Conservation (phyloP, 2,113 vertebrate genomes). For the Pogonocichla stellata region DNA sequence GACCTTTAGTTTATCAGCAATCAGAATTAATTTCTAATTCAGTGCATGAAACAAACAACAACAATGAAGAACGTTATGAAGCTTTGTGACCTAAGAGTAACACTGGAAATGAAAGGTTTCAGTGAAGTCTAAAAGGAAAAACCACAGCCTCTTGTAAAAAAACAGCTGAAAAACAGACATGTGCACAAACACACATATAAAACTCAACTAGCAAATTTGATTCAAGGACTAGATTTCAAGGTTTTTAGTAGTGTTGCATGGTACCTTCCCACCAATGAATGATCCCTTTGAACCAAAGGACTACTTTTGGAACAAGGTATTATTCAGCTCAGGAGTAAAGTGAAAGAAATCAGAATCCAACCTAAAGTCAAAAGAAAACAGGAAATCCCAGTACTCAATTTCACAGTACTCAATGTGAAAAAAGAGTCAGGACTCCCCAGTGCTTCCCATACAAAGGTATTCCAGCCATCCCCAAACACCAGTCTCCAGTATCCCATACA, state of each 20-base stretch:
- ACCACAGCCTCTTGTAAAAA: background rate
- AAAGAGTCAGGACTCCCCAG: background rate
- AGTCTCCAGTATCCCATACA: background rate
- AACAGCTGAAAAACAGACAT: background rate
- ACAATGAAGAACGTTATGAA: background rate
- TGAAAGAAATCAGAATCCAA: background rate
- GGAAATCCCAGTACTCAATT: slow-evolving; percentile 24
- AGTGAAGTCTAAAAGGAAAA: background rate
- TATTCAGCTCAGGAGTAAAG: background rate
- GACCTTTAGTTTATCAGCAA: background rate
- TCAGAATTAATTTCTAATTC: slow-evolving; percentile 41
- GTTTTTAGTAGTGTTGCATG: background rate
- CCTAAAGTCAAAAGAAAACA: background rate
- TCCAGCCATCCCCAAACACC: background rate
- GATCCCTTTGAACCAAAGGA: background rate
- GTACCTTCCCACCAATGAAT: background rate
- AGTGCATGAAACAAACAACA: background rate
- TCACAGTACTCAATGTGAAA: background rate
- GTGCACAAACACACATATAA: background rate
- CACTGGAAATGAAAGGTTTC: background rate
- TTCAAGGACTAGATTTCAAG: background rate
- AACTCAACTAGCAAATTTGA: background rate
- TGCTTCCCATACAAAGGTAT: background rate
- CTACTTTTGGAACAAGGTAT: slow-evolving; percentile 4
- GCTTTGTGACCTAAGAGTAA: background rate